phyloP scores from a whole-genome alignment of 92 coral and sea anemone genomes.

The Epizoanthus fatuus region DNA sequence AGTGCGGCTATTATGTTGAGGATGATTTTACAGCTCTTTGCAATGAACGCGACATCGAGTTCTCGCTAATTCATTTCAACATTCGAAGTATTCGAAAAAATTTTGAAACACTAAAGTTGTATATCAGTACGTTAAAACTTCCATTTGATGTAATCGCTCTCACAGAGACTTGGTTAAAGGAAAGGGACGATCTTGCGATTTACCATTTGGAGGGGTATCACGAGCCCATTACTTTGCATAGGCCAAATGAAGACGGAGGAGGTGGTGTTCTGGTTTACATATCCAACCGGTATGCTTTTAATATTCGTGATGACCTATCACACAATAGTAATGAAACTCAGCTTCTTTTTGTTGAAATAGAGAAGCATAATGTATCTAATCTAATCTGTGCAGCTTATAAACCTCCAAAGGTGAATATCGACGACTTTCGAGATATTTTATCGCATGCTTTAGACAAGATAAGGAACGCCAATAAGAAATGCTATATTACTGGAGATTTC shows the following conservation, averaged over 20 bases:
- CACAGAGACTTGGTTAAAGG: slow-evolving; percentile 5
- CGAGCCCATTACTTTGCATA: not conserved
- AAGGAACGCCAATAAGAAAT: not conserved
- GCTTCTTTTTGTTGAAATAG: slow-evolving; percentile 4
- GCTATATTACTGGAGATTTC: not conserved
- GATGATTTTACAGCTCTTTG: not conserved
- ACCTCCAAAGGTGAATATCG: no score
- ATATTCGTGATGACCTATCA: slow-evolving; percentile 3
- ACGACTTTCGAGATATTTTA: not conserved
- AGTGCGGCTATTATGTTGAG: not conserved
- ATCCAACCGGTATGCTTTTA: not conserved
- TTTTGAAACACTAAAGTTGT: not conserved
- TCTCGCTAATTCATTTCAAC: not conserved
- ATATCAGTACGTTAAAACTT: not conserved
- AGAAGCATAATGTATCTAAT: slow-evolving; percentile 4
- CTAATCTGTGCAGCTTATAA: not conserved
- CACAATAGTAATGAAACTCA: slow-evolving; percentile 1
- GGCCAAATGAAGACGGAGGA: not conserved
- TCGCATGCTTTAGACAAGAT: not conserved
- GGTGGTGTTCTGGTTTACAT: slow-evolving; percentile 7
- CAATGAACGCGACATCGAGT: not conserved
- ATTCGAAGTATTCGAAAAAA: not conserved
- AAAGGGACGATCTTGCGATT: not conserved
- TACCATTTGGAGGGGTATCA: slow-evolving; percentile 1
- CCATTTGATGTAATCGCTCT: not conserved